phyloP scores from a whole-genome alignment of 2,797 vertebrate genomes.

The Enteromius thamalakanensis region DNA sequence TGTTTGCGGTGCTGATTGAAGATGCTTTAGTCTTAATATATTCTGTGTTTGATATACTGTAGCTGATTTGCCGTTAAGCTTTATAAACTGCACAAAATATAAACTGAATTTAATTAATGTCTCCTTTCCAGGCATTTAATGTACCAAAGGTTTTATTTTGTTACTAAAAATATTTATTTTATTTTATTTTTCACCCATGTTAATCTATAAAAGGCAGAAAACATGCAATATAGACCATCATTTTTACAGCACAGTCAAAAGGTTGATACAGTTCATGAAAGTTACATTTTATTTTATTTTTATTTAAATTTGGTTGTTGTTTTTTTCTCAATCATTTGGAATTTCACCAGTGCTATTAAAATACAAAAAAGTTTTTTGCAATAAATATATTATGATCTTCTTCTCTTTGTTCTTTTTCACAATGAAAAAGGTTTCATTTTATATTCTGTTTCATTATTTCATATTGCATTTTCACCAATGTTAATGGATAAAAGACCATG shows the following conservation, averaged over 20 bases:
- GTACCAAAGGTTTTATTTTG: background rate
- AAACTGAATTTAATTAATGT: too few relatives aligned
- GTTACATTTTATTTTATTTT: background rate
- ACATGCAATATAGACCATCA: background rate
- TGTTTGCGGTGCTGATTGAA: slow-evolving; percentile 36
- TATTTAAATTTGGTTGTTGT: too few relatives aligned
- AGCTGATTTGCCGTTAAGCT: slow-evolving; percentile 7
- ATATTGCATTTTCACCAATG: background rate
- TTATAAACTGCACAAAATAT: background rate
- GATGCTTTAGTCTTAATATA: slow-evolving; percentile 16
- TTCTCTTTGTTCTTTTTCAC: too few relatives aligned
- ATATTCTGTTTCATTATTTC: too few relatives aligned
- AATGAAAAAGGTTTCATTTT: too few relatives aligned
- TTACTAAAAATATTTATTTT: background rate
- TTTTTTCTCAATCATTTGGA: too few relatives aligned
- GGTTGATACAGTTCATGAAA: background rate
- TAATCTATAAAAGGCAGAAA: background rate
- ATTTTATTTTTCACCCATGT: background rate
- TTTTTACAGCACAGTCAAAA: background rate
- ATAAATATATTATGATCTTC: too few relatives aligned
- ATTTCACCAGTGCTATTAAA: background rate
- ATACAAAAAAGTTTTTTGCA: too few relatives aligned
- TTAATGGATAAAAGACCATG: background rate
- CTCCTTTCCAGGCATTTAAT: background rate
- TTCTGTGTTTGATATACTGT: slow-evolving; percentile 7